phyloP scores from a whole-genome alignment of 35 echinoderm and acorn worm genomes.

The Anneissia japonica region DNA sequence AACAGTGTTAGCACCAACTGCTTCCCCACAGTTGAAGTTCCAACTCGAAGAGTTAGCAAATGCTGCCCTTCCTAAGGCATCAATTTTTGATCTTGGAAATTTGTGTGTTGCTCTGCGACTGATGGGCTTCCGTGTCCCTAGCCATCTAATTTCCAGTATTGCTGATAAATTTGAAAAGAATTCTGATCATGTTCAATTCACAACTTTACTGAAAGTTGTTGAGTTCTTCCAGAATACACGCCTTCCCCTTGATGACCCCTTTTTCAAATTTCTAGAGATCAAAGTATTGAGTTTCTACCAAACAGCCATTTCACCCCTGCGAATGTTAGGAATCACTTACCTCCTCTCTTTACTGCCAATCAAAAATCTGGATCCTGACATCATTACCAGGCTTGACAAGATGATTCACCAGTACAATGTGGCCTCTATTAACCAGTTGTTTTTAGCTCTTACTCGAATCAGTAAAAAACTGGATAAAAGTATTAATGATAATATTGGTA shows the following conservation, averaged over 20 bases:
- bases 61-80: conserved; percentile 6
- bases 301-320: conserved; percentile 15
- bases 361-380: conserved; percentile 1
- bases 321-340: conserved; percentile 30
- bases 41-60: conserved; percentile 53
- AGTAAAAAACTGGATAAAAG: conserved; percentile 4
- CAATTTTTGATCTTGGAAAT: conserved; percentile 10
- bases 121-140: conserved; percentile 46
- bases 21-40: conserved; percentile 60
- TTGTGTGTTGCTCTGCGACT: conserved; percentile 44
- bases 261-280: conserved; percentile 11
- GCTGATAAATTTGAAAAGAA: background rate
- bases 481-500: background rate
- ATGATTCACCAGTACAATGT: conserved; percentile 62
- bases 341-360: conserved; percentile 44
- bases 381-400: conserved; percentile 25
- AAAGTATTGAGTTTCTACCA: conserved; percentile 5
- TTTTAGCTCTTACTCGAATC: conserved; percentile 44
- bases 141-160: conserved; percentile 20
- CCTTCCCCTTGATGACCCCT: background rate
- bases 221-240: conserved; percentile 26
- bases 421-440: conserved; percentile 47
- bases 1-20: conserved; percentile 33
- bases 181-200: background rate
- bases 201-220: conserved; percentile 23